Evolutionary conservation across 1,140 invertebrate species (phyloP), one percentile per base, ranked within the genome.

Genomic region (Drosophila ercepeae): DNA sequence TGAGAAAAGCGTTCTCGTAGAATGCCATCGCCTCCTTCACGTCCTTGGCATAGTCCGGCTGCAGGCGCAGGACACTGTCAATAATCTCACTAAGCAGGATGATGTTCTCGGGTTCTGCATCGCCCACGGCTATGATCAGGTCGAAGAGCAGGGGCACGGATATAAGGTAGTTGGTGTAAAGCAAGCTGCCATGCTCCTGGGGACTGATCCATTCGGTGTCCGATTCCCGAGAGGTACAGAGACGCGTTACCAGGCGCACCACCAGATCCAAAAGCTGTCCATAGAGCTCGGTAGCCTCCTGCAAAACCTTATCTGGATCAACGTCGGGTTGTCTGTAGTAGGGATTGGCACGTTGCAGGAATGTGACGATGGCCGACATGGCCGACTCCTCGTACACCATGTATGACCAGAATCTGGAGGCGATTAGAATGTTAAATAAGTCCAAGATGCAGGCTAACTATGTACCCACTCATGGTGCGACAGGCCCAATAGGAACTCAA

Each of bases 111-210:
- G 41, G 54, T 65, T 71, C 69, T 0, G 52, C 75, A 59, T 93
- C 92, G 3, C 95, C 96, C 88, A 96, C 96, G 3, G 95, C 91
- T 48, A 95, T 93, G 89, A 95, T 95, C 1, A 97, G 79, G 86
- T 97, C 96, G 86, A 96, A 94, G 63, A 97, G 92, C 71, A 97
- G 94, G 11, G 96, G 96, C 63, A 97, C 92, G 14, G 97, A 96
- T 83, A 97, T 95, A 63, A 97, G 92, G 90, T 94, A 97, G 72
- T 97, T 95, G 23, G 96, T 93, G 89, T 97, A 97, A 34, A 97
- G 84, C 42, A 97, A 79, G n/a, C 94, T 92, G 3, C 93, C 94
- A 91, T 95, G 94, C 46, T 93, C 93, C 44, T 93, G 83, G 34
- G 93, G 93, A 1, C 90, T 93, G 75, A 97, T 94, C 92, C 94